Base-by-base conservation (phyloP, 1,140 invertebrate species). In the Drosophila prosaltans region DNA sequence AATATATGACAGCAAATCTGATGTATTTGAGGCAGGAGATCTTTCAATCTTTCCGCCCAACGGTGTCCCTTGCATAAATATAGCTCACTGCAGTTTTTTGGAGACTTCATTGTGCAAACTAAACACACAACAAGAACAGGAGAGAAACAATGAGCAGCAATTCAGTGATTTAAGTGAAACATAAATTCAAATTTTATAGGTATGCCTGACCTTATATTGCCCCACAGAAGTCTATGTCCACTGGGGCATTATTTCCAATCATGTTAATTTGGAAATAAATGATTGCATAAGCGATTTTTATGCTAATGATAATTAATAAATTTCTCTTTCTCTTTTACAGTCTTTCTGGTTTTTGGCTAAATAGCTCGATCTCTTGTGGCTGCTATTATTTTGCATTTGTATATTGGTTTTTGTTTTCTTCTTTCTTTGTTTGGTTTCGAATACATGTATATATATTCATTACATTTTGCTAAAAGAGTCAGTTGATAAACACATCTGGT, bases 281-380 rank as follows among this genome's bases (percentile, higher is more conserved):
- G 45, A 51, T 40, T 59, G 11, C 36, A 59, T 39, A 57, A 57
- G 28, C 54, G 26, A 51, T 57, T 4, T 59, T 40, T 59, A 59
- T 59, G 57, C 57, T 59, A 36, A 59, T 59, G 39, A 39, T 16
- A 40, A 59, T 21, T 59, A 59, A 59, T 40, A 58, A 58, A 59
- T 59, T 59, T 59, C 57, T 39, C 55, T 58, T 57, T 58, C 32
- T 32, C 57, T 59, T 59, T 59, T 11, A 40, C 57, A 39, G 57
- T 16, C 57, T 59, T 59, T 59, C 32, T 58, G 16, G 55, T 58
- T 58, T 32, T 58, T 58, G 55, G 55, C 55, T 3, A 58, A 57
- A 6, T 30, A 16, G 5, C 30, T 36, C 55, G 7, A 58, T 21
- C 55, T 9, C 16, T 58, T 58, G 55, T 10, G 55, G 30, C 7